Evolutionary conservation across 2,888 invertebrate species (phyloP).

Genomic region (Cataglyphis altisquamis): DNA sequence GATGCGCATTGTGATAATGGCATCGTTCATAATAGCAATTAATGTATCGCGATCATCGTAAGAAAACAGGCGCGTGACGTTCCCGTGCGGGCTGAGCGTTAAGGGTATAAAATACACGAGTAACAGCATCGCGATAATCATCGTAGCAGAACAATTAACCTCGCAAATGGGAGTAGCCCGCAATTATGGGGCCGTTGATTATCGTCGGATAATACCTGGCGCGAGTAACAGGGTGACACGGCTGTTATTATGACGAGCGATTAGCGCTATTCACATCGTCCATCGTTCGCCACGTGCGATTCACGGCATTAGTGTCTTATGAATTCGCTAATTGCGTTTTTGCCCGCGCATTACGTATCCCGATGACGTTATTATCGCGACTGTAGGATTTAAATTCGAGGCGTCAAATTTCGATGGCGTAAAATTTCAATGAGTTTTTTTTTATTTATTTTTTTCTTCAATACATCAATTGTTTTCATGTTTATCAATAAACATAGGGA

Average conservation of each 20-base stretch:
- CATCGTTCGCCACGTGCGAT: constrained; percentile 55
- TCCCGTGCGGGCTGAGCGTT: constrained; percentile 32
- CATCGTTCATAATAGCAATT: constrained; percentile 37
- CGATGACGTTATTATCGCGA: constrained; percentile 7
- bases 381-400: not conserved
- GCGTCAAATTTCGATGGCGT: not conserved
- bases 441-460: not conserved
- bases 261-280: constrained; percentile 64
- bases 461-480: not conserved
- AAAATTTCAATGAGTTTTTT: not conserved
- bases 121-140: constrained; percentile 57
- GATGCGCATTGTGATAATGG: constrained; percentile 38
- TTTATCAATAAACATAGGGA: not conserved
- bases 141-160: constrained; percentile 68
- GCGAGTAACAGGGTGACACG: constrained; percentile 70
- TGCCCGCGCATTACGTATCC: constrained; percentile 39
- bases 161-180: constrained; percentile 62
- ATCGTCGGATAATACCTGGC: constrained; percentile 67
- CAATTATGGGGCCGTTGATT: constrained; percentile 67
- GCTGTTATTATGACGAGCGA: constrained; percentile 72
- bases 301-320: constrained; percentile 66
- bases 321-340: constrained; percentile 68
- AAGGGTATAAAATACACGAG: constrained; percentile 51
- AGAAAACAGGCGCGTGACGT: constrained; percentile 43
- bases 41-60: constrained; percentile 43